phyloP scores from a whole-genome alignment of 2,797 vertebrate genomes.

The Spinibarbus caldwelli region DNA sequence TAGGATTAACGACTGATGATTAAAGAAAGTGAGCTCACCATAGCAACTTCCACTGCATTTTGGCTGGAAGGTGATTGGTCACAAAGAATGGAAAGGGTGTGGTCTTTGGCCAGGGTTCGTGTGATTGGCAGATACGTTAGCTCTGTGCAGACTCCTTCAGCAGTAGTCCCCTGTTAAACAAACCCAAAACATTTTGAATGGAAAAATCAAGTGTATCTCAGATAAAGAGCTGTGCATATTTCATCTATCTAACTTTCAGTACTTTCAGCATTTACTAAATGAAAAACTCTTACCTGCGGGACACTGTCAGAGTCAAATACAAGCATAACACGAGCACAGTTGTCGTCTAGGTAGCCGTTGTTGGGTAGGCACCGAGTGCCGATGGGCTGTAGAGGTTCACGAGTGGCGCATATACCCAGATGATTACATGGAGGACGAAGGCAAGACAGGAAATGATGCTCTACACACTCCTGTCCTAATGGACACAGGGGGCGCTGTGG shows the following conservation, averaged over 20 bases:
- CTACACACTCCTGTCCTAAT: conserved; percentile 82
- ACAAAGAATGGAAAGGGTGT: conserved; percentile 86
- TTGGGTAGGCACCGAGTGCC: conserved; percentile 86
- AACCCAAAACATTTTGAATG: conserved; percentile 16
- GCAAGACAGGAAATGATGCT: conserved; percentile 84
- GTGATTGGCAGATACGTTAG: conserved; percentile 89
- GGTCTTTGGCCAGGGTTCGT: conserved; percentile 84
- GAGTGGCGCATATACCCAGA: conserved; percentile 88
- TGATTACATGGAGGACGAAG: conserved; percentile 86
- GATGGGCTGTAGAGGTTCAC: conserved; percentile 69
- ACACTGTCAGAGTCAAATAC: conserved; percentile 87
- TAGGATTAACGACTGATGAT: conserved; percentile 23
- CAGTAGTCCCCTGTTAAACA: conserved; percentile 86
- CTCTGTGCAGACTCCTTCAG: conserved; percentile 91
- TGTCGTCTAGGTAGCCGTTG: conserved; percentile 84
- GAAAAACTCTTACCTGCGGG: conserved; percentile 80
- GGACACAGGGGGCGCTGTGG: conserved; percentile 73
- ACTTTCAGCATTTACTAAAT: background rate
- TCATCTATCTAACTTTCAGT: background rate
- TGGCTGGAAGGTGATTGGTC: conserved; percentile 83
- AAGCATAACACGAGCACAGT: conserved; percentile 91
- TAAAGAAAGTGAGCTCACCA: conserved; percentile 80
- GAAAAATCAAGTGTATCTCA: background rate
- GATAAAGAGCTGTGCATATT: background rate
- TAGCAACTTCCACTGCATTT: conserved; percentile 89